Conservation (phyloP, 1,140 invertebrate genomes). For the Hypsibius dujardini region DNA sequence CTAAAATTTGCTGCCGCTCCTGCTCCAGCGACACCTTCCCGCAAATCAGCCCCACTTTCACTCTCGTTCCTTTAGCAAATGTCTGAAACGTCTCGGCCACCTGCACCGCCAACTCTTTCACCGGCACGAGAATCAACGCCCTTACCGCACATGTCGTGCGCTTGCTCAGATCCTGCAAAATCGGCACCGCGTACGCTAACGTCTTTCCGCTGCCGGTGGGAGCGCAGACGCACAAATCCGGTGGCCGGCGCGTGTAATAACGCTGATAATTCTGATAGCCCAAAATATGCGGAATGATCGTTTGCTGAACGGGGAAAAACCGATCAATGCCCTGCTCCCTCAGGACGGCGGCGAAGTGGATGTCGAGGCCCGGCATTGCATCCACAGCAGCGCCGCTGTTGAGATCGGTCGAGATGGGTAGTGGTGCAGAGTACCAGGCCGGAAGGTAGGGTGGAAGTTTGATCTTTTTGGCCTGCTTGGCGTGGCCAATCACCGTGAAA, state of each 20-base stretch:
- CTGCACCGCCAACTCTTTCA: slow-evolving; percentile 72
- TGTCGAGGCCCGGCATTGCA: slow-evolving; percentile 42
- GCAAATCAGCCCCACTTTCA: slow-evolving; percentile 54
- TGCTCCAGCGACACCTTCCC: slow-evolving; percentile 50
- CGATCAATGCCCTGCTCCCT: slow-evolving; percentile 51
- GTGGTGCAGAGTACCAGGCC: slow-evolving; percentile 64
- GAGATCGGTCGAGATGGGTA: slow-evolving; percentile 51
- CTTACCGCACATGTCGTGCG: slow-evolving; percentile 43
- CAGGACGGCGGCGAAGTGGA: slow-evolving; percentile 44
- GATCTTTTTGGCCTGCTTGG: slow-evolving; percentile 26
- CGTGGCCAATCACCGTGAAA: slow-evolving; percentile 30
- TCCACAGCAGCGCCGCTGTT: slow-evolving; percentile 42
- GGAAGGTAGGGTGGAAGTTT: slow-evolving; percentile 55
- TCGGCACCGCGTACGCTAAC: slow-evolving; percentile 73
- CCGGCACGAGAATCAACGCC: slow-evolving; percentile 72
- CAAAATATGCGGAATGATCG: slow-evolving; percentile 62
- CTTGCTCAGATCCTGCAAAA: slow-evolving; percentile 49
- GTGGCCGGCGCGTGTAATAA: slow-evolving; percentile 42
- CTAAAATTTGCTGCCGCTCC: slow-evolving; percentile 44
- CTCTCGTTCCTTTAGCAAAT: slow-evolving; percentile 48
- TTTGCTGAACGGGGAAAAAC: slow-evolving; percentile 69
- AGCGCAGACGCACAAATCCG: slow-evolving; percentile 86
- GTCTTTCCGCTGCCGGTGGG: slow-evolving; percentile 97
- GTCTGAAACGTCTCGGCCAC: slow-evolving; percentile 61
- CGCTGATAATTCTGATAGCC: slow-evolving; percentile 38